A percentile compares a stretch with the other conserved stretches of the same genome.
Evolutionary conservation across 35 echinoderm and acorn worm species (phyloP).

Genomic region (Hemicentrotus pulcherrimus): DNA sequence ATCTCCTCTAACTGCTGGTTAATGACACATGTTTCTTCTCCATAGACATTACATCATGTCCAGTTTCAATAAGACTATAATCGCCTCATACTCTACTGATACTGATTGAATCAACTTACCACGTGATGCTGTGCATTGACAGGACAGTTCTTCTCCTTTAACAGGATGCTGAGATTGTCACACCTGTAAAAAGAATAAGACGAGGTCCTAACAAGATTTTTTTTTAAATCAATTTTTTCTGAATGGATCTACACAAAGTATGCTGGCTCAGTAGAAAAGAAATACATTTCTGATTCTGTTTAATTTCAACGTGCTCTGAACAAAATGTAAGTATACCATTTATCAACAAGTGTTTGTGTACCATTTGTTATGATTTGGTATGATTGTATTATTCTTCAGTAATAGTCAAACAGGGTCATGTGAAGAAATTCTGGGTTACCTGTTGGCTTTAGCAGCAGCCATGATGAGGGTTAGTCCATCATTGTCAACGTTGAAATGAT

Average conservation of each 20-base stretch:
- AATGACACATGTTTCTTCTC: too few relatives aligned
- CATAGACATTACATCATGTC: too few relatives aligned
- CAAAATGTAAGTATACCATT: too few relatives aligned
- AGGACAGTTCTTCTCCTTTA: slow-evolving; percentile 70
- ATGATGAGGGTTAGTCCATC: slow-evolving; percentile 85
- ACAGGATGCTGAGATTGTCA: slow-evolving; percentile 90
- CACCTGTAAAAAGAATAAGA: slow-evolving; percentile 37
- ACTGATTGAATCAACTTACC: slow-evolving; percentile 51
- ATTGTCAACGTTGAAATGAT: slow-evolving; percentile 81
- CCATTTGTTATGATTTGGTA: too few relatives aligned
- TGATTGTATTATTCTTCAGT: too few relatives aligned
- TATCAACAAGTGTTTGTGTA: too few relatives aligned
- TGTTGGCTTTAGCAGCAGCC: slow-evolving; percentile 83
- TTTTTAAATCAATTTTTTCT: background rate
- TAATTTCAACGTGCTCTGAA: too few relatives aligned
- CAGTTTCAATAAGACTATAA: too few relatives aligned
- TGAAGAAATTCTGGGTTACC: background rate
- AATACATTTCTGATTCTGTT: too few relatives aligned
- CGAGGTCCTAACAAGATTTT: background rate
- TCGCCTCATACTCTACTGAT: background rate
- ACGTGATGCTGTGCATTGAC: slow-evolving; percentile 92
- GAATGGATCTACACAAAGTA: background rate
- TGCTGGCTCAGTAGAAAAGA: background rate
- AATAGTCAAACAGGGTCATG: too few relatives aligned
- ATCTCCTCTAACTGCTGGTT: too few relatives aligned